These are phyloP conservation scores for Nylanderia fulva DNA, from an alignment of 1,140 invertebrate species.

Conservation along the genomic window DNA sequence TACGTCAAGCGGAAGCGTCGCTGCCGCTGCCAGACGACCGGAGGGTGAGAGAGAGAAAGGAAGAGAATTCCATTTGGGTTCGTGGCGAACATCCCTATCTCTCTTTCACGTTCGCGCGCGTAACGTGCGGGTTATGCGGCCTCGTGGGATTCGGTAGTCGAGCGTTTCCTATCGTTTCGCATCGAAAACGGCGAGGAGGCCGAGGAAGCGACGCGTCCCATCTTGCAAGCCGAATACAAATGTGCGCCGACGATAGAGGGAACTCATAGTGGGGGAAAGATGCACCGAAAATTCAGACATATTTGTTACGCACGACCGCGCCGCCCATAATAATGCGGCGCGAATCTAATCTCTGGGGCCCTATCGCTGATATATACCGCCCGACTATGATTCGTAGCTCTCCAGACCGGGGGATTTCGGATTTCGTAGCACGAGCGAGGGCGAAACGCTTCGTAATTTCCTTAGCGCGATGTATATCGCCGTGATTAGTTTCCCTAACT, in stretches of 20 bases:
- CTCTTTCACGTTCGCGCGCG: slow-evolving; percentile 44
- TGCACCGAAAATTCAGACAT: slow-evolving; percentile 66
- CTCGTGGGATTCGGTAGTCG: slow-evolving; percentile 64
- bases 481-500: slow-evolving; percentile 58
- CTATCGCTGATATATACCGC: slow-evolving; percentile 62
- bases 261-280: too few relatives aligned
- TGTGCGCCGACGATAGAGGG: slow-evolving; percentile 56
- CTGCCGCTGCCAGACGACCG: slow-evolving; percentile 48
- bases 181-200: slow-evolving; percentile 58
- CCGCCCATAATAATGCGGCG: slow-evolving; percentile 72
- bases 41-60: not conserved
- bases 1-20: slow-evolving; percentile 70
- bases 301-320: slow-evolving; percentile 69
- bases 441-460: slow-evolving; percentile 47
- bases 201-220: slow-evolving; percentile 36
- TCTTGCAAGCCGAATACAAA: slow-evolving; percentile 72
- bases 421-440: slow-evolving; percentile 47
- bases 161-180: slow-evolving; percentile 72
- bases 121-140: slow-evolving; percentile 56
- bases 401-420: slow-evolving; percentile 7
- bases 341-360: slow-evolving; percentile 68
- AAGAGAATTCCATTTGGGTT: slow-evolving; percentile 69
- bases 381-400: slow-evolving; percentile 43
- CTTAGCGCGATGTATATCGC: slow-evolving; percentile 56
- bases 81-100: slow-evolving; percentile 46